Percentiles rank a stretch among this genome's conserved stretches.
Conservation (phyloP, 2,888 invertebrate species). For the Zaprionus bogoriensis region DNA sequence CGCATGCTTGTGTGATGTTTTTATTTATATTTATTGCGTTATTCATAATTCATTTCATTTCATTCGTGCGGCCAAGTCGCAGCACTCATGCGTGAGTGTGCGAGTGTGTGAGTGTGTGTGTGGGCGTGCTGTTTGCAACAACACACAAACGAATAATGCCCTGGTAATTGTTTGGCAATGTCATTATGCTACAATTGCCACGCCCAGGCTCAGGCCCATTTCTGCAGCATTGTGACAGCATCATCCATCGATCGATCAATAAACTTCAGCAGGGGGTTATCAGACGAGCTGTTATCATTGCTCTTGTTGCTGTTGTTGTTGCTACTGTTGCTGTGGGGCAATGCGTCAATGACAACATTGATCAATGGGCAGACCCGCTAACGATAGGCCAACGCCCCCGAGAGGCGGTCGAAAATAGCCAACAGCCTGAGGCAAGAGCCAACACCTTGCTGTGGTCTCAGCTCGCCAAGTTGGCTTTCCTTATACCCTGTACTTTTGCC, state of each 20-base stretch:
- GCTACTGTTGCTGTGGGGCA: slow-evolving; percentile 2
- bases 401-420: slow-evolving; percentile 16
- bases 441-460: slow-evolving; percentile 26
- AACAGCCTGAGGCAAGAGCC: neutral
- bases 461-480: slow-evolving; percentile 5
- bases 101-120: neutral
- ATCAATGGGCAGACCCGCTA: slow-evolving; percentile 26
- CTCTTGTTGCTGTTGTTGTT: slow-evolving; percentile 6
- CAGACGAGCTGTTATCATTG: slow-evolving; percentile 19
- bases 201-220: no score
- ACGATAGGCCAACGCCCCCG: slow-evolving; percentile 13
- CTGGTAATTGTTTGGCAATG: slow-evolving; percentile 40
- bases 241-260: slow-evolving; percentile 35
- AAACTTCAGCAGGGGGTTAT: slow-evolving; percentile 11
- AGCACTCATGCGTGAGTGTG: slow-evolving; percentile 9
- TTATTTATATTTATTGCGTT: slow-evolving; percentile 41
- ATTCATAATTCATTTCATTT: slow-evolving; percentile 62
- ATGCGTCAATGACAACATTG: slow-evolving; percentile 46
- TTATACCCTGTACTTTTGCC: slow-evolving; percentile 4
- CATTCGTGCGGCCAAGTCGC: slow-evolving; percentile 24
- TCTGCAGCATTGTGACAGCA: slow-evolving; percentile 1
- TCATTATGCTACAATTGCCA: slow-evolving; percentile 14
- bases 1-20: slow-evolving; percentile 2
- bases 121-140: slow-evolving; percentile 2
- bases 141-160: slow-evolving; percentile 31